Evolutionary conservation across 2,797 vertebrate genomes (phyloP), one percentile per base, ranked within the genome.

Genomic region (Falco cherrug): DNA sequence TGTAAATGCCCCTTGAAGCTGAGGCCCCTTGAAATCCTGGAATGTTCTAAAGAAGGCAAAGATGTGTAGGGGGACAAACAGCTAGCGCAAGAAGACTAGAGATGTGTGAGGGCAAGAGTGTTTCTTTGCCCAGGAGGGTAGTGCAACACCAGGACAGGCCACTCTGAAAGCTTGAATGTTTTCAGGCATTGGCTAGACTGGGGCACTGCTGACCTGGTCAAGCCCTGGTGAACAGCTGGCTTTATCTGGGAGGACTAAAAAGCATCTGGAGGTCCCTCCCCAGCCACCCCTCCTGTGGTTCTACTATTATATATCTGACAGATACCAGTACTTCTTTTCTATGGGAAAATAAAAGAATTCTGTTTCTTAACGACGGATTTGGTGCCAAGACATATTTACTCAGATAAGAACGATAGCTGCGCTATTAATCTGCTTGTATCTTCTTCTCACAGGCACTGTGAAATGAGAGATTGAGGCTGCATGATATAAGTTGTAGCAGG

Each of bases 331-430:
- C 60, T 89, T 25, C n/a, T 89, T 74, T 87, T 68, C 71, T 87
- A 9, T 87, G 76, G 59, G 84, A 87, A 96, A 96, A 93, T 87
- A 88, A 90, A 97, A 79, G 1, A 88, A 76, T 92, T 74, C 16
- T 67, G 35, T 74, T 53, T 77, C 60, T 73, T 74, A 48, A 15
- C 63, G 45, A 50, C 13, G 51, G 18, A 31, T 89, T 87, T 89
- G 50, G 19, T 97, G 68, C 64, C 47, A 63, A 28, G 45, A 50
- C 11, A 11, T 6, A 5, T n/a, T 59, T 88, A 25, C 2, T 81
- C 14, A 10, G 77, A 61, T 90, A 88, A 85, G 37, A 69, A 10
- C 14, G 74, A 73, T 19, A 53, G 43, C 69, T 81, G 53, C 51
- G 50, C 57, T 80, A 3, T 47, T 73, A 53, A 41, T 77, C 64